These are phyloP conservation scores for Podargus strigoides DNA, from an alignment of 2,797 vertebrate species.

Conservation along the genomic window DNA sequence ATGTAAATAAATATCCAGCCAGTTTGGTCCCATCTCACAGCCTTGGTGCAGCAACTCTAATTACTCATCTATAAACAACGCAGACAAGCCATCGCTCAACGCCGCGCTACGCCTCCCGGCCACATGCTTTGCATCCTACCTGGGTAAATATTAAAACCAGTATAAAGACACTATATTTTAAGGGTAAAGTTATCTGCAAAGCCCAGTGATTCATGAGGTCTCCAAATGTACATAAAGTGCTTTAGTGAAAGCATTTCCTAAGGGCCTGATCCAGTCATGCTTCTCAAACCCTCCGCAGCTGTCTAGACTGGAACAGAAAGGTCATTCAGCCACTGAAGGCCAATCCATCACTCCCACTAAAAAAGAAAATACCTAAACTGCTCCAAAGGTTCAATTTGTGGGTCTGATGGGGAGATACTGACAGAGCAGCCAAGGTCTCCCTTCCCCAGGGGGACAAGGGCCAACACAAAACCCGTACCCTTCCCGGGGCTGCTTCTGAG, in stretches of 20 bases:
- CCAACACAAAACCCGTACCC: not conserved
- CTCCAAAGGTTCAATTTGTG: constrained; percentile 38
- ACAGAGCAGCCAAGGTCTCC: not conserved
- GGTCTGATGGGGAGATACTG: not conserved
- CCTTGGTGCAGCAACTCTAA: not conserved
- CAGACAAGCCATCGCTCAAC: constrained; percentile 59
- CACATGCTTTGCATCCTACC: constrained; percentile 42
- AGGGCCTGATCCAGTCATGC: constrained; percentile 45
- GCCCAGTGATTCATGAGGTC: constrained; percentile 40
- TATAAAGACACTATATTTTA: constrained; percentile 25
- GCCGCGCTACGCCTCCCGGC: not conserved
- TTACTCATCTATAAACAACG: constrained; percentile 60
- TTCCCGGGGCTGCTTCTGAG: not conserved
- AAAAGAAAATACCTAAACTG: constrained; percentile 55
- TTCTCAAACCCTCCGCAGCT: constrained; percentile 13
- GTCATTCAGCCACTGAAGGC: constrained; percentile 62
- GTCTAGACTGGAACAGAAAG: constrained; percentile 53
- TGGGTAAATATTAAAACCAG: constrained; percentile 60
- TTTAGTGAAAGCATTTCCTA: constrained; percentile 54
- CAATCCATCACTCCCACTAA: constrained; percentile 59
- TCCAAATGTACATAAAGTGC: not conserved
- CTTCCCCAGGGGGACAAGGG: not conserved
- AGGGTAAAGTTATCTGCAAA: constrained; percentile 33
- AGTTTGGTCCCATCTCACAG: constrained; percentile 39
- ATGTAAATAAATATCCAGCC: constrained; percentile 68